Evolutionary conservation across 2,797 vertebrate genomes (phyloP), one percentile per base, ranked within the genome.

Genomic region (Bradypus variegatus): DNA sequence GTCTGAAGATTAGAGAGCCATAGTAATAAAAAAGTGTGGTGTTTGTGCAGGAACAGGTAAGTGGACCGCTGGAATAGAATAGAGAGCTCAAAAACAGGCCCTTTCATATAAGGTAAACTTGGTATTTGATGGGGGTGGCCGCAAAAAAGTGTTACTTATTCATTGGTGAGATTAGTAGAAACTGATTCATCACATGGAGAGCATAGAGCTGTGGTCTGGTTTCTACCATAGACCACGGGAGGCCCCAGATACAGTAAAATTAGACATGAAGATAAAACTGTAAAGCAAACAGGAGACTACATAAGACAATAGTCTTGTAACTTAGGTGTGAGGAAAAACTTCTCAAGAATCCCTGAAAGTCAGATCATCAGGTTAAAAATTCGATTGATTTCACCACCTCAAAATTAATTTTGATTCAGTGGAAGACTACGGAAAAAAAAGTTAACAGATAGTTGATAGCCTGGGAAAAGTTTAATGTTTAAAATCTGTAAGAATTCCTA

Each of bases 381-480:
- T 36, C 12, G 38, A 75, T 75, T 8, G 38, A 76, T 23, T 41
- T 6, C 23, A 70, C 29, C 10, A 64, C 18, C 3, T 50, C 48
- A 29, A 89, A 90, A 77, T 88, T 12, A 86, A 70, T 70, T 92
- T n/a, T 13, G 60, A 67, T 69, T 89, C 21, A 31, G 6, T n/a
- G 27, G 36, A 80, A 80, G 50, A 84, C 25, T 86, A 29, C 4
- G 60, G 19, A 69, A 55, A 31, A 89, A 53, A 50, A 36, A 21
- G 21, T 18, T 21, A 76, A 67, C 27, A 55, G 31, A 50, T 0
- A 55, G 48, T 23, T 1, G 14, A 36, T 13, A 50, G 58, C 70
- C 45, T 64, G 8, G 45, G 45, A 65, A 73, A 50, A 85, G 11
- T 14, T 81, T 81, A 50, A 29, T 64, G 31, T 55, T 29, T 79